Conservation (phyloP, 1,140 invertebrate genomes). For the Anastrepha obliqua region DNA sequence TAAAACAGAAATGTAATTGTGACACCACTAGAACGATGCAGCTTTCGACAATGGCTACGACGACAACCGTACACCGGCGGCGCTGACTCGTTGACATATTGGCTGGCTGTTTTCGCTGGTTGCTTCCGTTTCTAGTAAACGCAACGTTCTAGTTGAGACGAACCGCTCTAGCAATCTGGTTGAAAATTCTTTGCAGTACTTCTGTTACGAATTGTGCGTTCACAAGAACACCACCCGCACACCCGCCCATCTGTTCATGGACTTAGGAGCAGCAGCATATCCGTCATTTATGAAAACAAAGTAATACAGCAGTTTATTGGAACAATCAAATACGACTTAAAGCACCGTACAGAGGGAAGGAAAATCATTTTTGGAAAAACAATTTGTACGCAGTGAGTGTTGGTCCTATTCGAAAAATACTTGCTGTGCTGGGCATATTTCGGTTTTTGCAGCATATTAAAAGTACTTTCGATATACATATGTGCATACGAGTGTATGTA, state of each 20-base stretch:
- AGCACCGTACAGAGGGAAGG: background rate
- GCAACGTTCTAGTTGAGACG: slow-evolving; percentile 57
- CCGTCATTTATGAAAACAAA: slow-evolving; percentile 34
- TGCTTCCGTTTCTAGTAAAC: slow-evolving; percentile 55
- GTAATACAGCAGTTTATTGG: slow-evolving; percentile 7
- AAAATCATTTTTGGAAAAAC: background rate
- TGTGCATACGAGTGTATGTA: background rate
- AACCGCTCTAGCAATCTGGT: slow-evolving; percentile 45
- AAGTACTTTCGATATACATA: background rate
- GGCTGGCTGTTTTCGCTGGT: slow-evolving; percentile 43
- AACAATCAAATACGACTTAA: background rate
- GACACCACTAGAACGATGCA: slow-evolving; percentile 7
- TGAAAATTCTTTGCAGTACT: background rate
- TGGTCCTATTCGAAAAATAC: background rate
- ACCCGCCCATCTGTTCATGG: background rate
- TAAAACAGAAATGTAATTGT: background rate
- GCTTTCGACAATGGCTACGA: background rate
- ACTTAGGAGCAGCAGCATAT: background rate
- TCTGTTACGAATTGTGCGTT: slow-evolving; percentile 21
- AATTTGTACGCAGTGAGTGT: background rate
- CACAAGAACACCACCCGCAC: background rate
- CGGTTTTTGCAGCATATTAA: slow-evolving; percentile 5
- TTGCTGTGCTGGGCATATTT: slow-evolving; percentile 13
- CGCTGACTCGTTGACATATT: slow-evolving; percentile 28
- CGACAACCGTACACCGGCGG: background rate